Base-by-base conservation (phyloP, 23 tunicate species). In the Phallusia fumigata region DNA sequence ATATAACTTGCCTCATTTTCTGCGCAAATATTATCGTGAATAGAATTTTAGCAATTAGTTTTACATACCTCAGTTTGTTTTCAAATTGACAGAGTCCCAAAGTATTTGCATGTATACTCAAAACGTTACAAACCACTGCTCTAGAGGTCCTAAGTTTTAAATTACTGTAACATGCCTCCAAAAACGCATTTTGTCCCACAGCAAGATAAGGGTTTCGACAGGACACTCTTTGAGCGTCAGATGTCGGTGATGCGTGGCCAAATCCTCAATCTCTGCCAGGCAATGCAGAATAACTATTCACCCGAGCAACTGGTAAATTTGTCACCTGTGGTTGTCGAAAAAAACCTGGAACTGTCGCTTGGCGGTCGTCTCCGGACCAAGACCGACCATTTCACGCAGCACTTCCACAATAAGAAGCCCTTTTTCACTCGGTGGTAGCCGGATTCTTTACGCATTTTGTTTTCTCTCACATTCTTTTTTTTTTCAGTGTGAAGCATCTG, bases 231-330 rank as follows among this genome's bases (percentile, higher is more conserved):
- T 83, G 99, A 92, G 77, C 96, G 93, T 5, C 99, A 97, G 83
- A 97, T 97, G 99, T 88, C 99, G 30, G 99, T 97, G 19, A 86
- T 97, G 95, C 85, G 99, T 30, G 99, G 99, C 15, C 99, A 97
- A 81, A 89, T 93, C 53, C 76, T 97, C 33, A 97, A 97, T 86
- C 85, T 97, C 19, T 86, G 95, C 36, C 95, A 92, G 84, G 99
- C 97, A 0, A 78, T 97, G 89, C 73, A 74, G 47, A 86, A 88
- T 22, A 80, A 78, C 65, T 53, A 88, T 33, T 64, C 92, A 18
- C 99, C 99, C 31, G 99, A 91, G 36, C 40, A 81, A 8, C 82
- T 96, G 0, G 99, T 96, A 13, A 86, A 88, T 58, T 87, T 96
- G 97, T 92, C 90, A 5, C 99, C 99, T 19, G 90, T 96, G 81